Conservation (phyloP, 2,888 invertebrate genomes). For the Schizaphis graminum region DNA sequence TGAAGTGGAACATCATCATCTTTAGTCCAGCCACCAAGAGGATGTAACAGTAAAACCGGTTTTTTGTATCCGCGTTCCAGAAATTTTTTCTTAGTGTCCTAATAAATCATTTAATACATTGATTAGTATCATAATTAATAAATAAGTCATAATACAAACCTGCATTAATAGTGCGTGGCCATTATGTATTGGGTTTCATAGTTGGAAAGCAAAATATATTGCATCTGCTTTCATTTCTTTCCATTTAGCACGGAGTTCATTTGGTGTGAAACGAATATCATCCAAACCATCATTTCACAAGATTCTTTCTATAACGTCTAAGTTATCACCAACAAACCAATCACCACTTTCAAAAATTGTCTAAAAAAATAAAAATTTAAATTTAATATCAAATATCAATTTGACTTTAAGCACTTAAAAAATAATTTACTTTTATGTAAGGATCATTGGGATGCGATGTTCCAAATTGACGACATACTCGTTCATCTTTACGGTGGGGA, state of each 20-base stretch:
- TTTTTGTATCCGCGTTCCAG: constrained; percentile 89
- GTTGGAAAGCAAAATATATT: constrained; percentile 97
- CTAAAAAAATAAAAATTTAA: constrained; percentile 71
- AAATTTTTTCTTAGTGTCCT: constrained; percentile 86
- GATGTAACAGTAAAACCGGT: constrained; percentile 94
- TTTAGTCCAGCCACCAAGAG: constrained; percentile 97
- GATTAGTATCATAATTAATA: background rate
- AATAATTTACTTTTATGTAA: constrained; percentile 81
- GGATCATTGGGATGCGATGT: constrained; percentile 89
- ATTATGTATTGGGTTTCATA: constrained; percentile 98
- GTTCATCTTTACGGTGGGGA: constrained; percentile 93
- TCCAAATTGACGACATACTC: constrained; percentile 93
- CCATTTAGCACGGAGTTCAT: constrained; percentile 87
- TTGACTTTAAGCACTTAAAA: background rate
- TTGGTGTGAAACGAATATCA: constrained; percentile 92
- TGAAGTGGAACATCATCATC: constrained; percentile 97
- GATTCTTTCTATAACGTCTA: constrained; percentile 91
- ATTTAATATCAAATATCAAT: constrained; percentile 7
- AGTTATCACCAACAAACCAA: constrained; percentile 94
- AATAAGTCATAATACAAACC: constrained; percentile 69
- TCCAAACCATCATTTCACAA: constrained; percentile 96
- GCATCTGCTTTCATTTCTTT: constrained; percentile 90
- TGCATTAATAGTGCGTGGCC: constrained; percentile 98
- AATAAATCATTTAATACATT: background rate
- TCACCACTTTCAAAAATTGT: constrained; percentile 94